Evolutionary conservation across 2,797 vertebrate genomes (phyloP).

Genomic region (Epinephelus coioides): DNA sequence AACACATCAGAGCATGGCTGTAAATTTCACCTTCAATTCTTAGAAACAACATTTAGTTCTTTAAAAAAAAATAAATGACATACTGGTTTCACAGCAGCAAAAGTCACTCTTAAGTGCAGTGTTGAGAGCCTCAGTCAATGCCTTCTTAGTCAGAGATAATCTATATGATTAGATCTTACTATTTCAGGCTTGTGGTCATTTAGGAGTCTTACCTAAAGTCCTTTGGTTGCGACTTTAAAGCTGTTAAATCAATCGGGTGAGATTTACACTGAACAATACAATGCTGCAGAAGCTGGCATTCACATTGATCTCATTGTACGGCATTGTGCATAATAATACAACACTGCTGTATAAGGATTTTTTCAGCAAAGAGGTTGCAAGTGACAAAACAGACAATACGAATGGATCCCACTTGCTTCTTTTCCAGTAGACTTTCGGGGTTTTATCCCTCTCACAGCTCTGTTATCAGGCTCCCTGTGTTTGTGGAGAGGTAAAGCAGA

Average conservation of each 20-base stretch:
- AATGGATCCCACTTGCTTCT: not conserved
- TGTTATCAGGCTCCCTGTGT: not conserved
- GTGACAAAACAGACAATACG: not conserved
- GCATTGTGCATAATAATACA: not conserved
- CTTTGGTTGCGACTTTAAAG: slow-evolving; percentile 47
- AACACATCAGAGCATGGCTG: not conserved
- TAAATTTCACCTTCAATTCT: not conserved
- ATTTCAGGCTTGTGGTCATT: slow-evolving; percentile 61
- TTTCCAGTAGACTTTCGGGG: not conserved
- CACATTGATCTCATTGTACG: not conserved
- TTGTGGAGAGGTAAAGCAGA: not conserved
- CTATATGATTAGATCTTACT: slow-evolving; percentile 58
- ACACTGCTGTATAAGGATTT: not conserved
- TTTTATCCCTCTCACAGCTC: not conserved
- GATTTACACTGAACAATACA: slow-evolving; percentile 29
- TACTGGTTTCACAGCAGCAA: not conserved
- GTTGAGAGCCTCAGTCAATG: slow-evolving; percentile 6
- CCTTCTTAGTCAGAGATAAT: slow-evolving; percentile 51
- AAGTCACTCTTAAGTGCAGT: slow-evolving; percentile 13
- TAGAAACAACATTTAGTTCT: not conserved
- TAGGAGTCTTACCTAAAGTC: slow-evolving; percentile 52
- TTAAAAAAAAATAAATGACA: not conserved
- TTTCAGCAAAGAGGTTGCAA: not conserved
- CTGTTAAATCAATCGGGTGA: slow-evolving; percentile 61
- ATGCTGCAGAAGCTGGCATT: slow-evolving; percentile 15